Evolutionary conservation across 2,888 invertebrate species (phyloP), one percentile per base, ranked within the genome.

Genomic region (Xestia rhomboidea): DNA sequence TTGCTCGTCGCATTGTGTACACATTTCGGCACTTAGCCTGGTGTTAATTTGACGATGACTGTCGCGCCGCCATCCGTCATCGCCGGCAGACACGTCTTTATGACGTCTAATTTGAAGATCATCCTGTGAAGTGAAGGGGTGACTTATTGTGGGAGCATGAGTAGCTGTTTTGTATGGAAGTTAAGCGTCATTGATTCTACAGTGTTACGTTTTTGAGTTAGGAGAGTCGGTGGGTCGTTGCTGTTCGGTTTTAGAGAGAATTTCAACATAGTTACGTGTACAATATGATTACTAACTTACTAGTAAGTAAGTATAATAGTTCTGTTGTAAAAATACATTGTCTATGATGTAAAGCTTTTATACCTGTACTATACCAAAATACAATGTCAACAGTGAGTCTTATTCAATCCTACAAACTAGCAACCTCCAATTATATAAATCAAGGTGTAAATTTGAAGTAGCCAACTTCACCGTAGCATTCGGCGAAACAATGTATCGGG

Each of bases 11-110:
- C 90, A 92, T 90, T 93, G 92, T 94, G 92, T 95, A 96, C 96
- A 96, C 93, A 96, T 92, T 95, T 95, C 94, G 93, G 95, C 96
- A 96, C 96, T 96, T 95, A 95, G 93, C 92, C 87, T 83, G 90
- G 91, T 94, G 95, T 95, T 95, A 95, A 96, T 96, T 95, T 95
- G 94, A 89, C 94, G 93, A 95, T 96, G 95, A 95, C 94, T 95
- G 93, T 94, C 95, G 91, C 93, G 88, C 92, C 93, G 87, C 92
- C 93, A 95, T 95, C 95, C 94, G 95, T 95, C 95, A 95, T 93
- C 87, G 95, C 95, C 93, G 94, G 92, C 90, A 89, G 92, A 91
- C 92, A 89, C 93, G 92, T 93, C 95, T 93, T 94, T 94, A 93
- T 94, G 94, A 94, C 93, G 93, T 92, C 92, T 95, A 95, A 96